Conservation (phyloP, 2,797 vertebrate genomes). For the Fistularia tabacaria region DNA sequence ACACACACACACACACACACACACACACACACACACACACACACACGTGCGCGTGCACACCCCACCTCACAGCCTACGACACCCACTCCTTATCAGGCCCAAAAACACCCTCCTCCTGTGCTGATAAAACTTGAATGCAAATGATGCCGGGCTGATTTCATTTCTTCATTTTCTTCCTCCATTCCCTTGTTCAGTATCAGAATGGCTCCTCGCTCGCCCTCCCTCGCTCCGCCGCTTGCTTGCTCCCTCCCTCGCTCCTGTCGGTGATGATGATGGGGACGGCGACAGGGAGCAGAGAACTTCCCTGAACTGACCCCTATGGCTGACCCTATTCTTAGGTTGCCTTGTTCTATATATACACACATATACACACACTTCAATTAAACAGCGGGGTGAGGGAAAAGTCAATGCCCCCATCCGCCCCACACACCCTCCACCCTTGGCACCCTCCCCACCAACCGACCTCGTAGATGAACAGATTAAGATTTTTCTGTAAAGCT, state of each 20-base stretch:
- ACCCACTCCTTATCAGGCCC: slow-evolving; percentile 80
- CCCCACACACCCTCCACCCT: not conserved
- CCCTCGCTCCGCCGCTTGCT: too few relatives aligned
- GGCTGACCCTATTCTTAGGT: not conserved
- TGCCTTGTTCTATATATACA: not conserved
- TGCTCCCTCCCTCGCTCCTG: slow-evolving; percentile 3
- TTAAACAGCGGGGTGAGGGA: too few relatives aligned
- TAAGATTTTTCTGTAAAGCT: slow-evolving; percentile 41
- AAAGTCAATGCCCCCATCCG: not conserved
- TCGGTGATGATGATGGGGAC: not conserved
- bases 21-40: slow-evolving; percentile 17
- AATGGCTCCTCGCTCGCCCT: slow-evolving; percentile 22
- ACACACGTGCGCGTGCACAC: slow-evolving; percentile 14
- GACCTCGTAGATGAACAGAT: slow-evolving; percentile 38
- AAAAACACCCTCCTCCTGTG: slow-evolving; percentile 73
- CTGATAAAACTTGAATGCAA: slow-evolving; percentile 84
- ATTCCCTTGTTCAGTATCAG: slow-evolving; percentile 60
- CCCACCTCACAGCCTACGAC: slow-evolving; percentile 64
- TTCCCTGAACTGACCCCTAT: slow-evolving; percentile 31
- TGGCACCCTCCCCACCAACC: not conserved
- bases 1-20: slow-evolving; percentile 35
- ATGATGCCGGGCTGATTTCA: slow-evolving; percentile 73
- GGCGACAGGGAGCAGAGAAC: slow-evolving; percentile 14
- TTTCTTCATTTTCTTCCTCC: slow-evolving; percentile 67
- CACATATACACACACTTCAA: slow-evolving; percentile 11